phyloP scores from a whole-genome alignment of 2,888 invertebrate species.

The Pseudococcus jackbeardsleyi region DNA sequence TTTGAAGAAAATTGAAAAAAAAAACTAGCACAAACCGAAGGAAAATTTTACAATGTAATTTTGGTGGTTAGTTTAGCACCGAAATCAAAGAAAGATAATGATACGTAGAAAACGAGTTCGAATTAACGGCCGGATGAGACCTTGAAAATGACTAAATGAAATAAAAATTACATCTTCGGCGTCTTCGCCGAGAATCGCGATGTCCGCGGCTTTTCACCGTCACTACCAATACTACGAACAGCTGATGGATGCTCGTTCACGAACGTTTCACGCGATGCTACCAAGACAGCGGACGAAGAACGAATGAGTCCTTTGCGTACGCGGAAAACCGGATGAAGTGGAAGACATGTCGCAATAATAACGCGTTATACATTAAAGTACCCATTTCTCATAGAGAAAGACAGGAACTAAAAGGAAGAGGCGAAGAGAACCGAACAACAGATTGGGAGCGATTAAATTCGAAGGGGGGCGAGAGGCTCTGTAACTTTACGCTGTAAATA shows the following conservation, averaged over 20 bases:
- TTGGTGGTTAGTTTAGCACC: background rate
- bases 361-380: slow-evolving; percentile 64
- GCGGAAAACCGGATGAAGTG: slow-evolving; percentile 64
- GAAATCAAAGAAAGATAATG: slow-evolving; percentile 18
- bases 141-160: slow-evolving; percentile 61
- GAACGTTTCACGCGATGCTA: background rate
- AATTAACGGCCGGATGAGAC: slow-evolving; percentile 64
- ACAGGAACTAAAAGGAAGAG: slow-evolving; percentile 63
- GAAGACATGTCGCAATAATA: slow-evolving; percentile 65
- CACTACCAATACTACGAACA: background rate
- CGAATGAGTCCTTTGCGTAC: slow-evolving; percentile 35
- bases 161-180: slow-evolving; percentile 56
- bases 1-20: slow-evolving; percentile 11
- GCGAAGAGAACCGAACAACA: slow-evolving; percentile 57
- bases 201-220: background rate
- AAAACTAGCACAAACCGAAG: background rate
- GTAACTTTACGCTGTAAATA: slow-evolving; percentile 57
- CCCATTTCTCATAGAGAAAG: slow-evolving; percentile 63
- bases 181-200: slow-evolving; percentile 49
- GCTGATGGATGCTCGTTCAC: slow-evolving; percentile 37
- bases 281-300: slow-evolving; percentile 6
- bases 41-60: slow-evolving; percentile 8
- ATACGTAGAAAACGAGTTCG: slow-evolving; percentile 57
- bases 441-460: slow-evolving; percentile 58
- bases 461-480: slow-evolving; percentile 16